Conservation (phyloP, 2,113 vertebrate species). For the Coturnix japonica region DNA sequence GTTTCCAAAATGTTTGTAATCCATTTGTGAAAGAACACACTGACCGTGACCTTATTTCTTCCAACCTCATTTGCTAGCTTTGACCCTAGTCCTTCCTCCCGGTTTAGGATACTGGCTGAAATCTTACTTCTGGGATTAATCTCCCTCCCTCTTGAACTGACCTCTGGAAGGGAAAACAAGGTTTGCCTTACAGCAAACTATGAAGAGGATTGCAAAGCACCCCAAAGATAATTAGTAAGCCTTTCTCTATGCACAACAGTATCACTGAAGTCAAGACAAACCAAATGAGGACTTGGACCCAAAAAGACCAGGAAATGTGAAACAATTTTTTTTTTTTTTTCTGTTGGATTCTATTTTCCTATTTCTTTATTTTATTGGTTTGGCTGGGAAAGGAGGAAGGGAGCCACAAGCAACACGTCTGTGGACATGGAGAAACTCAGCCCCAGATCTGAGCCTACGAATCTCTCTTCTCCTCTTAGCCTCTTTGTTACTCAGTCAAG, state of each 20-base stretch:
- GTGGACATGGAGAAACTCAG: neutral
- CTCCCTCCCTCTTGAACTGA: neutral
- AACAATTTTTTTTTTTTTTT: neutral
- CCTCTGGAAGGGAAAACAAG: conserved; percentile 18
- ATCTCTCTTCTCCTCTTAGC: neutral
- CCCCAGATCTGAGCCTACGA: neutral
- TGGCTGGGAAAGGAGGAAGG: neutral
- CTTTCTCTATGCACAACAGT: neutral
- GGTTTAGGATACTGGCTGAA: conserved; percentile 37
- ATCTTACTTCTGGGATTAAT: conserved; percentile 31
- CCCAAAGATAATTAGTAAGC: neutral
- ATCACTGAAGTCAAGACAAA: neutral
- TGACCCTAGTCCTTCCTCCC: conserved; percentile 30
- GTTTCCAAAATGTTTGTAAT: conserved; percentile 50
- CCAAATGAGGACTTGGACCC: neutral
- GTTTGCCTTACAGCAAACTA: conserved; percentile 12
- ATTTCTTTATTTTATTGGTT: neutral
- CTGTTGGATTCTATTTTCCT: neutral
- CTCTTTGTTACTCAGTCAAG: neutral
- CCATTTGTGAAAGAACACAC: conserved; percentile 27
- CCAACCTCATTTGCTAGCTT: conserved; percentile 27
- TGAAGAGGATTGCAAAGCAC: conserved; percentile 20
- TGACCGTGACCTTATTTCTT: conserved; percentile 40
- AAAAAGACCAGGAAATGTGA: neutral
- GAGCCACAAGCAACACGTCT: neutral